Base-by-base conservation (phyloP, 2,113 vertebrate genomes). In the Hemicordylus capensis region DNA sequence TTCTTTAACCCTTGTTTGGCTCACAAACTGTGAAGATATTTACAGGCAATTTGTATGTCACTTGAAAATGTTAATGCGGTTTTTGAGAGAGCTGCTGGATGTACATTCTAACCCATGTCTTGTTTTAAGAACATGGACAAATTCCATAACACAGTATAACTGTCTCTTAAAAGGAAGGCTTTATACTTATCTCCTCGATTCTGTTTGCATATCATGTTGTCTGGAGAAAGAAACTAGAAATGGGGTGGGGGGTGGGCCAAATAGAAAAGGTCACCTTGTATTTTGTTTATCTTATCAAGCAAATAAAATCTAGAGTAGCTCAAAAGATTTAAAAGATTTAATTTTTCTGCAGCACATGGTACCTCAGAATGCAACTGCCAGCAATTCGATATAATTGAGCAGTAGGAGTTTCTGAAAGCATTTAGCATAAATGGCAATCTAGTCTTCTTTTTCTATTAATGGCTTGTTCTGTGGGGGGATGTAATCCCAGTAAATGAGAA, bases 351-450 rank as follows among this genome's bases (percentile, higher is more conserved):
- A 26, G 44, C 22, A 81, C 17, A 56, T 48, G 51, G 17, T 42
- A 3, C 58, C 48, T 26, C 84, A 77, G 80, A 76, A 48, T 31
- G 48, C 76, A 64, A 42, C 81, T 73, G 76, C 42, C 74, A 69
- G 74, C 24, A 87, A 39, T 51, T 87, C 80, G 66, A 54, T 79
- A 85, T 83, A 54, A 0, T 86, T 84, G 37, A 20, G 3, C 5
- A 9, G 37, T 76, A 80, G 56, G 73, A 75, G 58, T 75, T 17
- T 14, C 63, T 76, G 83, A 28, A 6, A 85, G 72, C 76, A 59
- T 61, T 85, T 42, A 77, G 42, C 22, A 1, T 79, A 34, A 75
- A 48, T 88, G 85, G 56, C 79, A 87, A 83, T 46, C 9, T 37
- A 37, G 24, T 81, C 8, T 81, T 88, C 8, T 0, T 80, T 91